Conservation (phyloP, 2,888 invertebrate genomes). For the Tipula helvola region DNA sequence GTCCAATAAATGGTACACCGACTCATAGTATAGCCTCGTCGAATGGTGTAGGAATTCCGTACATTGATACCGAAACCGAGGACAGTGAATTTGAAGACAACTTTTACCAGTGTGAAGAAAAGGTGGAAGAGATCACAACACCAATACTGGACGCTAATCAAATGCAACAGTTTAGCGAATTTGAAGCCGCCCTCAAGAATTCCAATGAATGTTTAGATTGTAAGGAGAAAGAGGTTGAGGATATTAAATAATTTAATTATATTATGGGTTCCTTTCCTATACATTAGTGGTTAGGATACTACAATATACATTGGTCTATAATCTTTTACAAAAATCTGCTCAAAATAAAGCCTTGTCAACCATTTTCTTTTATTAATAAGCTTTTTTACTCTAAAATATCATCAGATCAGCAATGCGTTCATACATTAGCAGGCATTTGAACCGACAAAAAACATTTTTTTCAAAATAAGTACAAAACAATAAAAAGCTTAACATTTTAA, state of each 20-base stretch:
- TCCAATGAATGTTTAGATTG: neutral
- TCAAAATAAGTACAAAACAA: neutral
- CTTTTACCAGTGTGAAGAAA: neutral
- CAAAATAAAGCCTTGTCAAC: neutral
- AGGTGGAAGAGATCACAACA: neutral
- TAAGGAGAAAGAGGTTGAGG: neutral
- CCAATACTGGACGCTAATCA: neutral
- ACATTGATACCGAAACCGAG: constrained; percentile 10
- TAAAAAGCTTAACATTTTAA: neutral
- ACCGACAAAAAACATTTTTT: neutral
- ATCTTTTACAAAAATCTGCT: neutral
- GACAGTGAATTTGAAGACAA: constrained; percentile 7
- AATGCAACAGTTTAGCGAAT: neutral
- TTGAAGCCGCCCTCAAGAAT: neutral
- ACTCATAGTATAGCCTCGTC: neutral
- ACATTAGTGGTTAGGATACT: neutral
- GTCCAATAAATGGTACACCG: neutral
- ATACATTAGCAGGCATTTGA: neutral
- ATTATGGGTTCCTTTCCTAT: neutral
- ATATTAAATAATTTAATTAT: neutral
- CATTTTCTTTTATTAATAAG: neutral
- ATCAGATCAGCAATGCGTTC: neutral
- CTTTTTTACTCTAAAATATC: neutral
- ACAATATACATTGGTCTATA: neutral
- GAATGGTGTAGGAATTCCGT: neutral